These are phyloP conservation scores for Erythrocercus mccallii DNA, from an alignment of 2,113 vertebrate species.

Conservation along the genomic window DNA sequence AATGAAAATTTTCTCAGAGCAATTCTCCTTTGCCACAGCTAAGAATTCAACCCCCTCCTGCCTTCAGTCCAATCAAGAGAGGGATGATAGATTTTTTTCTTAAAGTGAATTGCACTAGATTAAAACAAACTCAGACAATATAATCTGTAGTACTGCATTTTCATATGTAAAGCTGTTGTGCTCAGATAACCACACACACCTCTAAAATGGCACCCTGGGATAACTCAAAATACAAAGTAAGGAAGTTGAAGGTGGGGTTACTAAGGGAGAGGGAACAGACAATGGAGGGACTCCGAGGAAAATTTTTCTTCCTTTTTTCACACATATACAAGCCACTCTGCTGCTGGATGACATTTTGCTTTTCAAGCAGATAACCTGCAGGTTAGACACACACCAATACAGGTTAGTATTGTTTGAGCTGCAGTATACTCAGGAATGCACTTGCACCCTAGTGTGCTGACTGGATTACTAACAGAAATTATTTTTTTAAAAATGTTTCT, in stretches of 20 bases:
- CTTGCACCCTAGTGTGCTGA: neutral
- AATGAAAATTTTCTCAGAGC: neutral
- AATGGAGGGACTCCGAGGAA: neutral
- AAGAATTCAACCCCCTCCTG: neutral
- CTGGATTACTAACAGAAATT: neutral
- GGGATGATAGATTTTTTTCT: neutral
- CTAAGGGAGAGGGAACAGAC: neutral
- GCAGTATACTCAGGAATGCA: neutral
- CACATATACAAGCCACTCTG: neutral
- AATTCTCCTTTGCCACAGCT: neutral
- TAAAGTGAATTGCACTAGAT: neutral
- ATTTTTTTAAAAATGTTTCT: neutral
- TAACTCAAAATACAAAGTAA: neutral
- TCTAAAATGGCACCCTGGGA: neutral
- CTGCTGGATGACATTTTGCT: neutral
- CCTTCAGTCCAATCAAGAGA: neutral
- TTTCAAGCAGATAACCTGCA: slow-evolving; percentile 20
- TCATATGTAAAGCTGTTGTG: neutral
- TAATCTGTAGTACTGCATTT: neutral
- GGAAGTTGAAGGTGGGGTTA: neutral
- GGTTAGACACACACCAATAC: slow-evolving; percentile 13
- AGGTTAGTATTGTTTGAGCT: slow-evolving; percentile 5
- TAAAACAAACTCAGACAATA: neutral
- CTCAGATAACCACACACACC: neutral
- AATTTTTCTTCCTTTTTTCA: neutral